These are phyloP conservation scores for Lasiurus cinereus DNA, from an alignment of 2,113 vertebrate genomes.

Conservation along the genomic window DNA sequence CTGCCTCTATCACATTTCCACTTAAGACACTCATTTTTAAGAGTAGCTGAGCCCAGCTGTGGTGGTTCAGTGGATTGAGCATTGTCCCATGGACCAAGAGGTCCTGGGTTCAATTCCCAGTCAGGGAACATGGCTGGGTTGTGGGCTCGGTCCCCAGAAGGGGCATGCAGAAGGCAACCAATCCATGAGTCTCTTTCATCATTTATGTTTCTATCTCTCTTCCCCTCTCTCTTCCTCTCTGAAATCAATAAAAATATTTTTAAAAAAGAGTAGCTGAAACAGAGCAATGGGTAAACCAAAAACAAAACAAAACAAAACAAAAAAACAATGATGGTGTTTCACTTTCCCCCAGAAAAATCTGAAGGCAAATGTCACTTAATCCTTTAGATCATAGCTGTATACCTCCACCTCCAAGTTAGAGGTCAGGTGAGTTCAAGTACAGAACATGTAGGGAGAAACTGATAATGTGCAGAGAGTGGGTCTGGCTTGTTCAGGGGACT, in stretches of 20 bases:
- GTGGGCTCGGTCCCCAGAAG: too few relatives aligned
- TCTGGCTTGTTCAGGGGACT: not conserved
- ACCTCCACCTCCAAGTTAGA: not conserved
- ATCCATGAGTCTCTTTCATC: too few relatives aligned
- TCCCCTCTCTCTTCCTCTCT: too few relatives aligned
- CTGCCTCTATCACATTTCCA: not conserved
- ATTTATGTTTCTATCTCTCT: too few relatives aligned
- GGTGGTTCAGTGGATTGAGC: too few relatives aligned
- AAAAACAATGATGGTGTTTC: not conserved
- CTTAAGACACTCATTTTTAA: not conserved
- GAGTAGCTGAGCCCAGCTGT: not conserved
- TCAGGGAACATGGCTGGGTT: too few relatives aligned
- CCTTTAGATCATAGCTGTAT: constrained; percentile 10
- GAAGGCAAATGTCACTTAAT: constrained; percentile 8
- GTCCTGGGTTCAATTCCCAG: too few relatives aligned
- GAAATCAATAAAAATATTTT: too few relatives aligned
- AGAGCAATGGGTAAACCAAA: not conserved
- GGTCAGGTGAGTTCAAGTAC: not conserved
- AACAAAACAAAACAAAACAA: not conserved
- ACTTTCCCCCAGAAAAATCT: constrained; percentile 3
- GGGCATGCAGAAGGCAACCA: too few relatives aligned
- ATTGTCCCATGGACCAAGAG: too few relatives aligned
- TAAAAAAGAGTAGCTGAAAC: not conserved
- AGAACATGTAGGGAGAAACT: not conserved
- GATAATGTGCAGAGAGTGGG: not conserved